Evolutionary conservation across 2,888 invertebrate genomes (phyloP).

Genomic region (Cerastis leucographa): DNA sequence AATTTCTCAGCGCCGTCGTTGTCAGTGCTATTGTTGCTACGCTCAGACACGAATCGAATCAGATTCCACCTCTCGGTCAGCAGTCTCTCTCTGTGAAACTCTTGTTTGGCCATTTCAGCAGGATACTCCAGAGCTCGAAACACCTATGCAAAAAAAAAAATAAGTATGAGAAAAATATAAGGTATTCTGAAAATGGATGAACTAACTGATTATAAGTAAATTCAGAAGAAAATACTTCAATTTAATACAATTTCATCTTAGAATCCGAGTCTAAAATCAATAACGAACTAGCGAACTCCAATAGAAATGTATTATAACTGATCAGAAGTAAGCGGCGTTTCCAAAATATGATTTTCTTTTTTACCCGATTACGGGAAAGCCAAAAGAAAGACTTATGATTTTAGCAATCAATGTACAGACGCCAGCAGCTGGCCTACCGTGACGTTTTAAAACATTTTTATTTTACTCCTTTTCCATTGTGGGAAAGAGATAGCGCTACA

Average conservation of each 20-base stretch:
- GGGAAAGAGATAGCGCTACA: too few relatives aligned
- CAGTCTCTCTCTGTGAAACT: constrained; percentile 91
- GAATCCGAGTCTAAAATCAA: background rate
- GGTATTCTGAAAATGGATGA: background rate
- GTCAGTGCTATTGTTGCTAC: constrained; percentile 84
- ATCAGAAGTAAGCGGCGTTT: background rate
- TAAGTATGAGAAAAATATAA: background rate
- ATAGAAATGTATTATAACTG: background rate
- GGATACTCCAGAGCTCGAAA: constrained; percentile 95
- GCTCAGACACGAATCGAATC: constrained; percentile 91
- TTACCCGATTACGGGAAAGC: background rate
- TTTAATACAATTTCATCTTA: background rate
- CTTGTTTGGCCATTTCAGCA: constrained; percentile 93
- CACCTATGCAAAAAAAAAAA: constrained; percentile 90
- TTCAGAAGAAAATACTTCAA: background rate
- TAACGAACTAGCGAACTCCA: background rate
- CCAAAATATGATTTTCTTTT: background rate
- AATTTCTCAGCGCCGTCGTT: constrained; percentile 90
- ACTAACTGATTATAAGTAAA: background rate
- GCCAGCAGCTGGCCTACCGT: too few relatives aligned
- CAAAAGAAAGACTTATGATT: background rate
- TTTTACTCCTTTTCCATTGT: too few relatives aligned
- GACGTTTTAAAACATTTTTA: too few relatives aligned
- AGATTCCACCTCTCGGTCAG: constrained; percentile 90
- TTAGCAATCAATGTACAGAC: background rate